These are phyloP conservation scores for Notothenia coriiceps DNA, from an alignment of 2,113 vertebrate genomes.

Conservation along the genomic window DNA sequence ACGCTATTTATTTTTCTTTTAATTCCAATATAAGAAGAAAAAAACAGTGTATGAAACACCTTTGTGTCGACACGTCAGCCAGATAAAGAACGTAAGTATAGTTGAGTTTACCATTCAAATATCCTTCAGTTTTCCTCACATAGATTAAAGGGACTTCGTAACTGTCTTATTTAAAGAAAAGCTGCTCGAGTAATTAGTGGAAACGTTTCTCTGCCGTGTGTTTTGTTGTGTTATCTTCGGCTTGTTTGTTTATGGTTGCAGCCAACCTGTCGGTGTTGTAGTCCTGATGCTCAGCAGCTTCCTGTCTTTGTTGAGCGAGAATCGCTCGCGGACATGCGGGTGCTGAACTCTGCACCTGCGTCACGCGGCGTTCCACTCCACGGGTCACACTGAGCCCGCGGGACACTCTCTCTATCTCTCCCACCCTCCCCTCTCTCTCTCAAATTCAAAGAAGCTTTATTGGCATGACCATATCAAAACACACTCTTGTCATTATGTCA, in stretches of 20 bases:
- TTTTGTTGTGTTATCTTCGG: conserved; percentile 15
- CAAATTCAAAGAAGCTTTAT: neutral
- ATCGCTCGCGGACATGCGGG: conserved; percentile 83
- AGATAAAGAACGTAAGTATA: too few relatives aligned
- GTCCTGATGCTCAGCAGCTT: conserved; percentile 59
- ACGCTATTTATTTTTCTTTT: neutral
- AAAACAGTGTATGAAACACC: too few relatives aligned
- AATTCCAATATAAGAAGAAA: too few relatives aligned
- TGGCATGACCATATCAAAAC: too few relatives aligned
- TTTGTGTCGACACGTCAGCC: too few relatives aligned
- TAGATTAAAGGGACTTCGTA: too few relatives aligned
- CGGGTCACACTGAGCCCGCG: conserved; percentile 82
- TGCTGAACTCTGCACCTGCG: conserved; percentile 87
- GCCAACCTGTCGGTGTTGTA: conserved; percentile 59
- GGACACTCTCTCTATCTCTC: conserved; percentile 45
- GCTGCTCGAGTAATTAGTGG: neutral
- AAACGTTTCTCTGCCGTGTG: neutral
- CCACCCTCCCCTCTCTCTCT: neutral
- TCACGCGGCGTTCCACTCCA: conserved; percentile 86
- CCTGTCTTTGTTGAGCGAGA: conserved; percentile 66
- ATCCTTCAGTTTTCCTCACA: too few relatives aligned
- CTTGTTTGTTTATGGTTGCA: conserved; percentile 47
- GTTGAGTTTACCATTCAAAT: too few relatives aligned
- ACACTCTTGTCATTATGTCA: too few relatives aligned
- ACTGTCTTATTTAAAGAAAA: too few relatives aligned